Percentiles rank a stretch among this genome's conserved stretches.
Evolutionary conservation across 2,113 vertebrate species (phyloP).

Genomic region (Hemicordylus capensis): DNA sequence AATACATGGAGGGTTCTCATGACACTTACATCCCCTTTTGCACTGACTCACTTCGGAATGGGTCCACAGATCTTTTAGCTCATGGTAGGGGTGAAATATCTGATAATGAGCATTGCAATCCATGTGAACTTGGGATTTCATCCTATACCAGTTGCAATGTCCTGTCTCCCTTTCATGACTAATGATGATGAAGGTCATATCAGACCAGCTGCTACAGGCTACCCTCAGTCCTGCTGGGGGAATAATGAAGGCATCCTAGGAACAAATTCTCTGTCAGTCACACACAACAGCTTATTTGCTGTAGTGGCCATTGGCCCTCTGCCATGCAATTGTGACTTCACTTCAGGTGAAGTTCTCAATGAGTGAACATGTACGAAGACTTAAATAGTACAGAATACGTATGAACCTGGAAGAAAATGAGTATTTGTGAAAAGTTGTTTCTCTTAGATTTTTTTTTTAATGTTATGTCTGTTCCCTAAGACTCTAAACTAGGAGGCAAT

Average conservation of each 20-base stretch:
- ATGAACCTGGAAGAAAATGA: neutral
- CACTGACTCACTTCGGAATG: no score
- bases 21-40: no score
- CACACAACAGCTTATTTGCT: neutral
- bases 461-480: neutral
- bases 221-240: no score
- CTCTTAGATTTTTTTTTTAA: neutral
- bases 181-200: neutral
- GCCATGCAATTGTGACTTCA: neutral
- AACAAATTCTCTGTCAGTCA: neutral
- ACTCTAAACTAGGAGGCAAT: neutral
- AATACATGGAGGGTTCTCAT: neutral
- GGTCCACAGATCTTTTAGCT: no score
- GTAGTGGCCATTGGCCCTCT: neutral
- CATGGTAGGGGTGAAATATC: neutral
- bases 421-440: neutral
- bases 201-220: no score
- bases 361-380: neutral
- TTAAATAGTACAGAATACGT: neutral
- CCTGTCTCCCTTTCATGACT: neutral
- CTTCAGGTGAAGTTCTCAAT: neutral
- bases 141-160: neutral
- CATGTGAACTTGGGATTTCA: neutral
- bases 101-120: neutral
- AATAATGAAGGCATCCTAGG: neutral